Conservation (phyloP, 2,797 vertebrate genomes). For the Sylvia borin region DNA sequence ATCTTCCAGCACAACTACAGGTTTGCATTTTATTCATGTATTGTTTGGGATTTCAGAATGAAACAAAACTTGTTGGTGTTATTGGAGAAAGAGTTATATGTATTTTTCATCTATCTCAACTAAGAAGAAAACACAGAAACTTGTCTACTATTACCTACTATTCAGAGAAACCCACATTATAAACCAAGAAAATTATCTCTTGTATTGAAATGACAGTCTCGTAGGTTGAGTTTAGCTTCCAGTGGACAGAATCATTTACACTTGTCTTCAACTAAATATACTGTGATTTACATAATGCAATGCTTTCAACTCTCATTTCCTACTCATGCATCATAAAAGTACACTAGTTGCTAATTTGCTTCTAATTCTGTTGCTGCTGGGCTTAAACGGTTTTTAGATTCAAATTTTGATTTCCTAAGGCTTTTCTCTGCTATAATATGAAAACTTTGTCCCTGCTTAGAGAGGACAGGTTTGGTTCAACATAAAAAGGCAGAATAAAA, state of each 20-base stretch:
- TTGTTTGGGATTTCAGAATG: neutral
- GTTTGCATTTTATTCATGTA: neutral
- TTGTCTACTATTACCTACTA: neutral
- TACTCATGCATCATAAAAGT: neutral
- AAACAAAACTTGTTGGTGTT: neutral
- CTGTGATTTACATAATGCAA: neutral
- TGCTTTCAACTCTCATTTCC: neutral
- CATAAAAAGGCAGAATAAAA: neutral
- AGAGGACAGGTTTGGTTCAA: neutral
- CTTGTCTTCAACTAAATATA: neutral
- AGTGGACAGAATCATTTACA: neutral
- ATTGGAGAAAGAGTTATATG: neutral
- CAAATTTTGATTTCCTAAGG: neutral
- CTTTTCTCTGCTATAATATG: neutral
- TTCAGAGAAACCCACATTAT: neutral
- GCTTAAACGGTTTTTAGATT: neutral
- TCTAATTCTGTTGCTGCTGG: neutral
- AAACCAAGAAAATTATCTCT: neutral
- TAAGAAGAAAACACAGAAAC: neutral
- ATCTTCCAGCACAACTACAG: neutral
- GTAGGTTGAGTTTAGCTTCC: neutral
- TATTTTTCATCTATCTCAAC: neutral
- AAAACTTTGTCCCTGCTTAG: neutral
- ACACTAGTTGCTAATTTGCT: neutral
- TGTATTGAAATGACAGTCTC: neutral